These are phyloP conservation scores for Urocitellus parryii DNA, from an alignment of 2,113 vertebrate species.

Conservation along the genomic window DNA sequence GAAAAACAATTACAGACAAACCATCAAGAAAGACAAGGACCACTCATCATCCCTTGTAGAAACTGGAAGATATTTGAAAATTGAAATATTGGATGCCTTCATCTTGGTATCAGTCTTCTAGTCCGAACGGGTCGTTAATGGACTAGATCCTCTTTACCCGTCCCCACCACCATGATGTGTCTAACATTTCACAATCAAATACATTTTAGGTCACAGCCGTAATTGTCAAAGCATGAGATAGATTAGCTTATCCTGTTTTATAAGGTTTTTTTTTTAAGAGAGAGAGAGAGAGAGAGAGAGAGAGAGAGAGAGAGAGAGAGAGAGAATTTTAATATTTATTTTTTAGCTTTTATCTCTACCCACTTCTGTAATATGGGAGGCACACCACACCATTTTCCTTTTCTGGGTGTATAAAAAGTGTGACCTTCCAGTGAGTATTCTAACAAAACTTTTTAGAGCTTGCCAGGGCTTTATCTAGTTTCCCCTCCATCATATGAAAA, in stretches of 20 bases:
- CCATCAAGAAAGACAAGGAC: not conserved
- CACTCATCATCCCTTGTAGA: not conserved
- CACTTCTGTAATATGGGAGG: not conserved
- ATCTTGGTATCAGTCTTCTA: not conserved
- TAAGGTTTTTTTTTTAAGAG: no score
- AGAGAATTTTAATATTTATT: no score
- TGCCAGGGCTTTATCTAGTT: not conserved
- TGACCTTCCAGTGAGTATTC: not conserved
- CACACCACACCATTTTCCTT: not conserved
- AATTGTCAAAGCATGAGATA: not conserved
- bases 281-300: no score
- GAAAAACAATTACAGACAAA: not conserved
- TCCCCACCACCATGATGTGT: not conserved
- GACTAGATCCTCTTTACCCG: not conserved
- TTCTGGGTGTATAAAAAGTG: not conserved
- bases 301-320: no score
- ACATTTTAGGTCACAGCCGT: not conserved
- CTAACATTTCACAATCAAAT: constrained; percentile 52
- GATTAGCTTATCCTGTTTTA: constrained; percentile 56
- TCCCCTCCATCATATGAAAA: not conserved
- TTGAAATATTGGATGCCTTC: not conserved
- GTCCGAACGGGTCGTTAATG: not conserved
- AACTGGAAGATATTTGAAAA: not conserved
- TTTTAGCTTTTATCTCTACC: not conserved
- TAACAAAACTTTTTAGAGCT: not conserved